A percentile compares a stretch with the other conserved stretches of the same genome.
Evolutionary conservation across 1,140 invertebrate species (phyloP).

Genomic region (Hypothenemus hampei): DNA sequence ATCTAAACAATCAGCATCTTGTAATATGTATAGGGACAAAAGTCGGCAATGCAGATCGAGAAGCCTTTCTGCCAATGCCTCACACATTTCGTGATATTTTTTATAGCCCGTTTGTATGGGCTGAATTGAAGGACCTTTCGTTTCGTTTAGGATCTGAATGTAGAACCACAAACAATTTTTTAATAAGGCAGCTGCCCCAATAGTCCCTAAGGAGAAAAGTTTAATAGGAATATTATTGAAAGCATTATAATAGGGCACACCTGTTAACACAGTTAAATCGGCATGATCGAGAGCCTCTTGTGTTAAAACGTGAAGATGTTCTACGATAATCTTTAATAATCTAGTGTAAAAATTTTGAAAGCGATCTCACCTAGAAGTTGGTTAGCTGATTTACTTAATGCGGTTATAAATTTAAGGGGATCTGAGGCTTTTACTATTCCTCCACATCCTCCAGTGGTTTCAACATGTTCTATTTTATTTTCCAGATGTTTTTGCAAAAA

Average conservation of each 20-base stretch:
- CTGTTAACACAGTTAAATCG: constrained; percentile 69
- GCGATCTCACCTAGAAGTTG: constrained; percentile 58
- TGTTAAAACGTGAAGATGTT: constrained; percentile 69
- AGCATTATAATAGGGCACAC: not conserved
- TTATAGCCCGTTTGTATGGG: constrained; percentile 55
- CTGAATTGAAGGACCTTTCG: constrained; percentile 42
- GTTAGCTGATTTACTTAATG: constrained; percentile 65
- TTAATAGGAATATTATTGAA: too few relatives aligned
- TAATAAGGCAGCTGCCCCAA: constrained; percentile 70
- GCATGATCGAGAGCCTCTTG: constrained; percentile 78
- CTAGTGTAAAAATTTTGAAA: too few relatives aligned
- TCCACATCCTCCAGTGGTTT: constrained; percentile 44
- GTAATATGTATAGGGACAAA: constrained; percentile 69
- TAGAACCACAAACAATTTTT: constrained; percentile 73
- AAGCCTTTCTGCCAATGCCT: constrained; percentile 71
- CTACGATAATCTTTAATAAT: constrained; percentile 40
- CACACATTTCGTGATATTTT: constrained; percentile 71
- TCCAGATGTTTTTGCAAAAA: constrained; percentile 42
- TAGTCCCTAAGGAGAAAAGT: constrained; percentile 47
- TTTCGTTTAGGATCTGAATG: constrained; percentile 53
- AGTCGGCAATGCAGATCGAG: constrained; percentile 71
- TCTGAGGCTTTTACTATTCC: constrained; percentile 64
- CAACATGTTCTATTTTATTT: constrained; percentile 35
- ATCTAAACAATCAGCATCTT: constrained; percentile 67
- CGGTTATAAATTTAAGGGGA: constrained; percentile 63